phyloP scores from a whole-genome alignment of 2,888 invertebrate species.

The Ethmia dodecea region DNA sequence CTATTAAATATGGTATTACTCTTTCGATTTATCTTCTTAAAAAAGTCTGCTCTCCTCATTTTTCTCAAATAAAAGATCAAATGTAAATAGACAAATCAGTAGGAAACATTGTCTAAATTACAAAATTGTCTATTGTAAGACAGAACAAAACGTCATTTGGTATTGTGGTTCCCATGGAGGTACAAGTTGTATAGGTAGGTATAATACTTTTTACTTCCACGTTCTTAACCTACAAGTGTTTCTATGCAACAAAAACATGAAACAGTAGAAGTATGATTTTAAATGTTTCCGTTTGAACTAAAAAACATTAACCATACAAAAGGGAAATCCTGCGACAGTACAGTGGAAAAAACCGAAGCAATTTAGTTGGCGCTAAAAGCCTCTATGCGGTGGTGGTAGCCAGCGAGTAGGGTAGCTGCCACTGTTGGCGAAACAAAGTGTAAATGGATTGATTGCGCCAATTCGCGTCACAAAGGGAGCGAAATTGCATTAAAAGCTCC shows the following conservation, averaged over 20 bases:
- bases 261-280: too few relatives aligned
- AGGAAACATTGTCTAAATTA: too few relatives aligned
- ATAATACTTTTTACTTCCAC: too few relatives aligned
- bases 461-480: conserved; percentile 72
- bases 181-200: too few relatives aligned
- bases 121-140: too few relatives aligned
- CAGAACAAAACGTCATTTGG: too few relatives aligned
- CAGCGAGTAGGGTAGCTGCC: conserved; percentile 25
- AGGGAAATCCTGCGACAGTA: conserved; percentile 3
- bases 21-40: conserved; percentile 30
- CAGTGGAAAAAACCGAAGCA: conserved; percentile 21
- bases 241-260: too few relatives aligned
- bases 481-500: conserved; percentile 76
- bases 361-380: conserved; percentile 60
- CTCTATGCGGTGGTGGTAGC: conserved; percentile 32
- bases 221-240: too few relatives aligned
- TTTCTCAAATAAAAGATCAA: conserved; percentile 4
- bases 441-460: conserved; percentile 79
- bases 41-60: conserved; percentile 28
- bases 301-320: not conserved
- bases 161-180: too few relatives aligned
- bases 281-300: too few relatives aligned
- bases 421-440: conserved; percentile 76
- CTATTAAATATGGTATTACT: conserved; percentile 20
- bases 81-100: not conserved